Conservation (phyloP, 2,113 vertebrate genomes). For the Chaetodon trifascialis region DNA sequence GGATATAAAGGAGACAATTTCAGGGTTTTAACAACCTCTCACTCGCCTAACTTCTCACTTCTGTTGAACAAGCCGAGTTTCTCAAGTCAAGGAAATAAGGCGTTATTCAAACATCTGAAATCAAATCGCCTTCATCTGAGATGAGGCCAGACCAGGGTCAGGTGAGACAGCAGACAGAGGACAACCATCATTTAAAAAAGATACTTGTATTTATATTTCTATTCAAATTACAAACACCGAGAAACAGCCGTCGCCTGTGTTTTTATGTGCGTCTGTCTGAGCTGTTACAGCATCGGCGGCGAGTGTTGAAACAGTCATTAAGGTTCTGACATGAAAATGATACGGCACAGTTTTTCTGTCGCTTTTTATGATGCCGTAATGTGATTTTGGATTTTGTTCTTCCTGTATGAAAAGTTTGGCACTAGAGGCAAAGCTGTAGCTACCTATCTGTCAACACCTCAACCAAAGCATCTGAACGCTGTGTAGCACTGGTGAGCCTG, state of each 20-base stretch:
- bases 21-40: not conserved
- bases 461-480: no score
- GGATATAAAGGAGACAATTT: slow-evolving; percentile 10
- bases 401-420: not conserved
- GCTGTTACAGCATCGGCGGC: no score
- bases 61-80: not conserved
- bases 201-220: no score
- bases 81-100: not conserved
- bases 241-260: no score
- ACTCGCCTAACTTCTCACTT: not conserved
- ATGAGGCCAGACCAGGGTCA: not conserved
- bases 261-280: no score
- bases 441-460: no score
- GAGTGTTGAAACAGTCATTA: no score
- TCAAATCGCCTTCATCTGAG: not conserved
- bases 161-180: not conserved
- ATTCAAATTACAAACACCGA: no score
- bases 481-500: no score
- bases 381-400: not conserved
- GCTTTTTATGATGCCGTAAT: no score
- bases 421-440: no score
- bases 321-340: not conserved
- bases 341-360: not conserved
- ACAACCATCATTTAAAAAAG: no score
- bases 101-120: slow-evolving; percentile 25